A percentile compares a stretch with the other conserved stretches of the same genome.
Conservation (phyloP, 2,888 invertebrate genomes). For the Caenorhabditis sp. region DNA sequence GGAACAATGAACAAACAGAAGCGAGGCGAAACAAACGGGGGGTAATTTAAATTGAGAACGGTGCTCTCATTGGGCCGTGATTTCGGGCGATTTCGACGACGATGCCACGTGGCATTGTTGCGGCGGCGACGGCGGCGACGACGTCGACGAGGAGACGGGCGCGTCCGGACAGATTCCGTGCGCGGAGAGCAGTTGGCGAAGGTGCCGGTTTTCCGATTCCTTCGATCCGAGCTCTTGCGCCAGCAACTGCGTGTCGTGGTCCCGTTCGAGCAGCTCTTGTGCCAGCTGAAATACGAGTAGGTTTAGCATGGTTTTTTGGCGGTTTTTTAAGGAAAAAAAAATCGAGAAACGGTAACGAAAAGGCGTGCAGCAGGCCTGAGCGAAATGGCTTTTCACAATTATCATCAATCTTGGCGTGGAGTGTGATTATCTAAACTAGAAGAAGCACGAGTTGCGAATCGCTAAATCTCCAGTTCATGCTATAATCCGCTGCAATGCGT, state of each 20-base stretch:
- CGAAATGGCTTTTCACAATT: too few species aligned
- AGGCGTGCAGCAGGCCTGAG: too few species aligned
- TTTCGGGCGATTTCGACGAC: neutral
- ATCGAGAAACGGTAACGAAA: neutral
- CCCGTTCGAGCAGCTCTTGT: conserved; percentile 60
- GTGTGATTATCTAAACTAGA: too few species aligned
- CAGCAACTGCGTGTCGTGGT: conserved; percentile 55
- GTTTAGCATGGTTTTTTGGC: too few species aligned
- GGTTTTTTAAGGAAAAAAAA: neutral
- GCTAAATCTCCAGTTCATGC: too few species aligned
- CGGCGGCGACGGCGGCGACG: neutral
- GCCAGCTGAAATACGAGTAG: conserved; percentile 65
- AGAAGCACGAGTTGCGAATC: too few species aligned
- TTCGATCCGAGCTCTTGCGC: conserved; percentile 48
- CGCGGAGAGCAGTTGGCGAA: conserved; percentile 53
- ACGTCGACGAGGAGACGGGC: neutral
- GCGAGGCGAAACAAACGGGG: neutral
- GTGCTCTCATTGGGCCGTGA: neutral
- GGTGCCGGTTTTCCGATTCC: conserved; percentile 60
- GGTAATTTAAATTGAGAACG: neutral
- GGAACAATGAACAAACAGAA: neutral
- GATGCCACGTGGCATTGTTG: too few species aligned
- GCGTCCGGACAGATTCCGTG: conserved; percentile 58
- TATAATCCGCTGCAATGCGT: too few species aligned
- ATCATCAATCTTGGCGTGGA: too few species aligned